Percentiles rank a stretch among this genome's conserved stretches.
Conservation (phyloP, 2,113 vertebrate species). For the Zosterops hypoxanthus region DNA sequence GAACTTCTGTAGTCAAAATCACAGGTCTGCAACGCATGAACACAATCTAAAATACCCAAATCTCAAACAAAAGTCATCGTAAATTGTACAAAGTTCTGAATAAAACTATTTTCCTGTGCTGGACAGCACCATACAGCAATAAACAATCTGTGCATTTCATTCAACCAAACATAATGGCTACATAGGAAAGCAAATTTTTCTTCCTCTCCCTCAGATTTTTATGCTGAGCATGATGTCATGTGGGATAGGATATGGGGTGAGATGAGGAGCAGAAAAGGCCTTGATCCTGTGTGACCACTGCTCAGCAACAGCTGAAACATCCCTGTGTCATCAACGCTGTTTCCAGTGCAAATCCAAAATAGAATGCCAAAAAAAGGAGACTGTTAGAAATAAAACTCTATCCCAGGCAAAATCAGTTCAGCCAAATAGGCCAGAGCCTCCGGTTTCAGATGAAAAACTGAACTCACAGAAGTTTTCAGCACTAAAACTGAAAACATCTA, state of each 20-base stretch:
- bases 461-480: background rate
- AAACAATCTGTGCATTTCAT: background rate
- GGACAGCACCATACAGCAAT: background rate
- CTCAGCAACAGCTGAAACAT: background rate
- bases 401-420: background rate
- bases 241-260: background rate
- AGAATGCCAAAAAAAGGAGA: accelerated
- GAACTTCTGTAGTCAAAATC: background rate
- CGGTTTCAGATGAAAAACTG: background rate
- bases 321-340: accelerated
- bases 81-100: background rate
- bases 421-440: background rate
- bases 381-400: background rate
- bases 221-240: background rate
- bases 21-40: background rate
- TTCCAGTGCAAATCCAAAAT: background rate
- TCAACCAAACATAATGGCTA: background rate
- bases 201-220: accelerated
- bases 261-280: background rate
- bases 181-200: background rate
- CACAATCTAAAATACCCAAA: background rate
- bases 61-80: background rate
- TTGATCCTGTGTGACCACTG: background rate
- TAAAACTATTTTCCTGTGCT: background rate
- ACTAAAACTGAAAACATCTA: background rate